Percentiles rank a stretch among this genome's conserved stretches.
Conservation (phyloP, 2,113 vertebrate species). For the Cheirogaleus medius region DNA sequence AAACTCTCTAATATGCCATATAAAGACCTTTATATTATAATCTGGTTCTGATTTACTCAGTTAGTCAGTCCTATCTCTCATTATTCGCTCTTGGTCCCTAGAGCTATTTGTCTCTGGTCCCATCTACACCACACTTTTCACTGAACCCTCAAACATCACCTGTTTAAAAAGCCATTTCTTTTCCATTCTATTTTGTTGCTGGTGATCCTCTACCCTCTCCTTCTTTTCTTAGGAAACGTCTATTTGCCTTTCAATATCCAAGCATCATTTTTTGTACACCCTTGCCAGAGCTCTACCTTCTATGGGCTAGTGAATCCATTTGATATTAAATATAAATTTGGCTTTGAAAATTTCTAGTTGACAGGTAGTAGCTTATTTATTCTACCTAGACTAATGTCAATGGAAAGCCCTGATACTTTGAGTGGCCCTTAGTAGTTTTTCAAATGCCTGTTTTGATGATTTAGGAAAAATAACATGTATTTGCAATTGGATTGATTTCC, state of each 20-base stretch:
- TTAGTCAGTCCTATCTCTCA: not conserved
- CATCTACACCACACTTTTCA: not conserved
- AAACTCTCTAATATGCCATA: not conserved
- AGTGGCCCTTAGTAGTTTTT: not conserved
- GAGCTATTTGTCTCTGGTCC: not conserved
- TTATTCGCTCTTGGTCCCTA: not conserved
- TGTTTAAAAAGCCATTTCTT: not conserved
- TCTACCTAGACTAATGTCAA: not conserved
- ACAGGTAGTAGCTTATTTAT: not conserved
- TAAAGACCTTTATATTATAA: not conserved
- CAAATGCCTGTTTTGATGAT: not conserved
- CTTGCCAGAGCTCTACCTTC: not conserved
- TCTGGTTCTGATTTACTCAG: not conserved
- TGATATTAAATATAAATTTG: not conserved
- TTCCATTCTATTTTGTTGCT: not conserved
- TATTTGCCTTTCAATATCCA: not conserved
- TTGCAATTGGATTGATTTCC: not conserved
- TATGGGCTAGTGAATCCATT: not conserved
- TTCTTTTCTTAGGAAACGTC: not conserved
- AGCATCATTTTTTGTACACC: not conserved
- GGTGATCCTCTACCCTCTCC: not conserved
- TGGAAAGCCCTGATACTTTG: not conserved
- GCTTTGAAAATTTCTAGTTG: not conserved
- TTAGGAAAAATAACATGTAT: not conserved
- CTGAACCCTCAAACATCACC: not conserved